phyloP scores from a whole-genome alignment of 2,113 vertebrate genomes.

The human (Homo sapiens) region DNA sequence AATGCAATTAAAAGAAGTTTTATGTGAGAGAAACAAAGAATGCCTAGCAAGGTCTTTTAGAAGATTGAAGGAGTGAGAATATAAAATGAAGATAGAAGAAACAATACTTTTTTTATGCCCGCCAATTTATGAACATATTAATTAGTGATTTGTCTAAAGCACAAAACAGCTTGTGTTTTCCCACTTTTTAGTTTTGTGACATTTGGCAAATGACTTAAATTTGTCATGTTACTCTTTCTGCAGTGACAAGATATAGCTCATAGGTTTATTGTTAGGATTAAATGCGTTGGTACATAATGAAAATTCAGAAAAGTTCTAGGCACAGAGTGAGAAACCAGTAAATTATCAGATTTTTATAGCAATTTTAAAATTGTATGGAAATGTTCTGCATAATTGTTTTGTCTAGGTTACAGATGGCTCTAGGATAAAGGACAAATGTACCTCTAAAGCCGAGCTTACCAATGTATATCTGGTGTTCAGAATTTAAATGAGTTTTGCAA shows the following conservation, averaged over 20 bases:
- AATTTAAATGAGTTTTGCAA: background rate
- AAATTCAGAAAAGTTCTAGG: background rate
- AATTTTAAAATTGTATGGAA: background rate
- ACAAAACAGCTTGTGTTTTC: background rate
- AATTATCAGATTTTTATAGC: background rate
- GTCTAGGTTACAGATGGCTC: background rate
- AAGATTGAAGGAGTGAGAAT: background rate
- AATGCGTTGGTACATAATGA: background rate
- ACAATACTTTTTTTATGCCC: background rate
- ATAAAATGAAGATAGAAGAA: background rate
- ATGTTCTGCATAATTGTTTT: background rate
- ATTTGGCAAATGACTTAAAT: constrained; percentile 17
- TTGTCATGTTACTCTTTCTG: background rate
- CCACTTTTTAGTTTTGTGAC: background rate
- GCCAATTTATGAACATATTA: background rate
- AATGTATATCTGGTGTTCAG: background rate
- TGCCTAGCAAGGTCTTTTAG: background rate
- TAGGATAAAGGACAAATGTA: background rate
- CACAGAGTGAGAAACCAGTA: background rate
- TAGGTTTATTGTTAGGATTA: background rate
- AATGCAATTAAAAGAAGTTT: background rate
- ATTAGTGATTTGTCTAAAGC: background rate
- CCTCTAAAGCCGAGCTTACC: background rate
- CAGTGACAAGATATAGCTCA: background rate
- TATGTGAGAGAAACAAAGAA: background rate